These are phyloP conservation scores for Charina bottae DNA, from an alignment of 2,113 vertebrate species.

Conservation along the genomic window DNA sequence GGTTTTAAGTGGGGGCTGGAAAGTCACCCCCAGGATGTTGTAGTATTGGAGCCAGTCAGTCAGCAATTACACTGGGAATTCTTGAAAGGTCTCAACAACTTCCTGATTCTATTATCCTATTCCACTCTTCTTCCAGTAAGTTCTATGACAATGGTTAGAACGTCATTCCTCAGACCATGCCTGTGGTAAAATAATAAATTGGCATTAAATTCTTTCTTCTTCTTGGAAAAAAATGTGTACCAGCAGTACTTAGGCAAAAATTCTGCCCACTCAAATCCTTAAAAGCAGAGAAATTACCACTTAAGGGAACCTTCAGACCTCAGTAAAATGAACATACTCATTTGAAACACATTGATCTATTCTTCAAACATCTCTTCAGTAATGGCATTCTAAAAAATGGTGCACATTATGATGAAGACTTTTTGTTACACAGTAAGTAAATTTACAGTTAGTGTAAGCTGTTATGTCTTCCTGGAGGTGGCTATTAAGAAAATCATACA, in stretches of 20 bases:
- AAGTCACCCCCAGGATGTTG: background rate
- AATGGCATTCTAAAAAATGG: background rate
- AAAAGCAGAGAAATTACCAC: conserved; percentile 4
- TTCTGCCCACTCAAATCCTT: background rate
- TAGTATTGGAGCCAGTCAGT: no score
- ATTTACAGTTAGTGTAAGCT: background rate
- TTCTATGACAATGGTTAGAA: background rate
- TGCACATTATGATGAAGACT: background rate
- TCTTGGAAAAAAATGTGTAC: background rate
- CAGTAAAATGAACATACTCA: background rate
- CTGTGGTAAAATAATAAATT: background rate
- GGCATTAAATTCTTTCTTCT: background rate
- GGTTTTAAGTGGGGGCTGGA: background rate
- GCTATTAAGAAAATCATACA: conserved; percentile 4
- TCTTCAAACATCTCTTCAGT: conserved; percentile 2
- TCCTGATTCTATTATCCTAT: background rate
- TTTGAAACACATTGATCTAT: background rate
- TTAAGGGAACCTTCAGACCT: background rate
- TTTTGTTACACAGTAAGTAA: background rate
- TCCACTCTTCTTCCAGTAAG: background rate
- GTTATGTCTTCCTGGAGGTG: background rate
- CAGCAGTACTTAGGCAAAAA: background rate
- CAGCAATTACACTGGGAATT: no score
- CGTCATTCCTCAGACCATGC: background rate
- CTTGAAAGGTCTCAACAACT: background rate